phyloP scores from a whole-genome alignment of 1,140 invertebrate species.

The Platyscapa corneri region DNA sequence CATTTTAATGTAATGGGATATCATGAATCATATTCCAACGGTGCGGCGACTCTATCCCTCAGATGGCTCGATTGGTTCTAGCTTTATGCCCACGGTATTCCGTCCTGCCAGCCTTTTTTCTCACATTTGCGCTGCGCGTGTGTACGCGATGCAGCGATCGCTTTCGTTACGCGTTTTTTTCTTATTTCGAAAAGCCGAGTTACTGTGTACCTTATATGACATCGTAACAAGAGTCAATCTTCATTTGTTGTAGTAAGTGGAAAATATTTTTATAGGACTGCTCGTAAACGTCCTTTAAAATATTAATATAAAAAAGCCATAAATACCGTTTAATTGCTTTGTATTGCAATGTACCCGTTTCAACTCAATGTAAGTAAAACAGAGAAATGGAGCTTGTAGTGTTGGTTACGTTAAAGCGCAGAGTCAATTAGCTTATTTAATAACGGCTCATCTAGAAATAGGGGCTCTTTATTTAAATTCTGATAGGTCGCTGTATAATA shows the following conservation, averaged over 20 bases:
- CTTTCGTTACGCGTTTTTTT: background rate
- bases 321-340: background rate
- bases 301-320: background rate
- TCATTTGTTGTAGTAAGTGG: background rate
- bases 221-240: conserved; percentile 4
- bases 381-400: too few relatives aligned
- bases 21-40: conserved; percentile 59
- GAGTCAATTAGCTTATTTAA: too few relatives aligned
- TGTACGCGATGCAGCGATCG: background rate
- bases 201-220: background rate
- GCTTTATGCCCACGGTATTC: background rate
- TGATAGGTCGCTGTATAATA: too few relatives aligned
- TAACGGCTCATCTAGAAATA: too few relatives aligned
- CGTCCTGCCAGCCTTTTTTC: background rate
- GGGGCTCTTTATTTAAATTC: too few relatives aligned
- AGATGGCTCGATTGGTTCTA: conserved; percentile 17
- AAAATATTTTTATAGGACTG: background rate
- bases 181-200: background rate
- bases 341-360: background rate
- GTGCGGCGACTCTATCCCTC: background rate
- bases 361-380: background rate
- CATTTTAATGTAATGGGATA: conserved; percentile 64
- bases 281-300: background rate
- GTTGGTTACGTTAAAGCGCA: too few relatives aligned
- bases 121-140: background rate